phyloP scores from a whole-genome alignment of 2,797 vertebrate species.

The Eospalax fontanierii region DNA sequence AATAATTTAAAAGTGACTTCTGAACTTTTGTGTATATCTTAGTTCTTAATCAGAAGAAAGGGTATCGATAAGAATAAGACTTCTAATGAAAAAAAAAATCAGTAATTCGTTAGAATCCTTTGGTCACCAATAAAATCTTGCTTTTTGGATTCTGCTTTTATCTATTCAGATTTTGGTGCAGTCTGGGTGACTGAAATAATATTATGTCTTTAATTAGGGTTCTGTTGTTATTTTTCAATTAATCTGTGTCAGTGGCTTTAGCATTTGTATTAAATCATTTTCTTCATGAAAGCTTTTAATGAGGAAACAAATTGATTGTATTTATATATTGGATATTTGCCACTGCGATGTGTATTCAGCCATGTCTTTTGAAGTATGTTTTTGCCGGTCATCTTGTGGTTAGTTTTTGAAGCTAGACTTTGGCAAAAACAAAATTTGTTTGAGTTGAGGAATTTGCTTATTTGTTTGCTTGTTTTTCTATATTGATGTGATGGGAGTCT shows the following conservation, averaged over 20 bases:
- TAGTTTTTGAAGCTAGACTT: constrained; percentile 65
- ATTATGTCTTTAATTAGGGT: constrained; percentile 84
- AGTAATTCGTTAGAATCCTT: not conserved
- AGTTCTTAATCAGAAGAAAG: constrained; percentile 38
- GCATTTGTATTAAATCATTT: constrained; percentile 87
- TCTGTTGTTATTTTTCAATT: constrained; percentile 84
- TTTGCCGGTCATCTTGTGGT: constrained; percentile 72
- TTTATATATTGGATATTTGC: constrained; percentile 85
- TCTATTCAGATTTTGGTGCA: constrained; percentile 62
- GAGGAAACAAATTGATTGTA: constrained; percentile 86
- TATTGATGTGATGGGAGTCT: not conserved
- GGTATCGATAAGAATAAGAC: not conserved
- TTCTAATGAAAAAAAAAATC: not conserved
- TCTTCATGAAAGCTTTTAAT: constrained; percentile 88
- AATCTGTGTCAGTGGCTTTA: constrained; percentile 85
- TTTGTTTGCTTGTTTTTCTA: too few relatives aligned
- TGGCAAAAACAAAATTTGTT: not conserved
- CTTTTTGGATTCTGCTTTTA: constrained; percentile 63
- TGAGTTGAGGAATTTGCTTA: constrained; percentile 29
- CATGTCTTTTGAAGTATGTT: constrained; percentile 78
- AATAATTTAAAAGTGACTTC: not conserved
- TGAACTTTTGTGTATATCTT: not conserved
- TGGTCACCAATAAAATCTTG: not conserved
- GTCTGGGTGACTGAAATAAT: constrained; percentile 81
- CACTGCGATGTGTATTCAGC: constrained; percentile 70